Base-by-base conservation (phyloP, 2,888 invertebrate genomes). In the Epinotia bilunana region DNA sequence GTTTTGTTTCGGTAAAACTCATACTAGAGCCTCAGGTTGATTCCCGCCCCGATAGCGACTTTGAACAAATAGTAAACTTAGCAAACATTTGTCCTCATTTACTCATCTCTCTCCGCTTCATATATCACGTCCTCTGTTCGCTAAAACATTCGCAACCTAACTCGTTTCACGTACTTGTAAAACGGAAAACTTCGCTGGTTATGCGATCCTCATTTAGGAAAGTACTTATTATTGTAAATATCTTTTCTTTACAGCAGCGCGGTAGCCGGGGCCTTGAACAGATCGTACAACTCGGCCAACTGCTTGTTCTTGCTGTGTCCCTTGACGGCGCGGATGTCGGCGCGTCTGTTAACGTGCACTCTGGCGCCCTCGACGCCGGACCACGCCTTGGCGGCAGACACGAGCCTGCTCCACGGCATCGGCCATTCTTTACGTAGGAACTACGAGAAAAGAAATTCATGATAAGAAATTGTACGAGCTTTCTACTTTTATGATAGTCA, bases 371-470 rank as follows among this genome's bases (percentile, higher is more conserved):
- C 88, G 3, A 83, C 61, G 0, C 91, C 91, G 2, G 89, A 89
- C 88, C 88, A 87, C 0, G 83, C 80, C 63, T 86, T 87, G 1
- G 90, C 89, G 0, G 81, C 80, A 0, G 84, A 73, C 0, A 88
- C 90, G 11, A 91, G 78, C 71, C 85, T 86, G 76, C 90, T 91
- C 93, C 93, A 93, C 0, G 91, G 88, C 82, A 91, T 85, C 0
- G 86, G 83, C 91, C 91, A 91, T 77, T 92, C 92, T 1, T 86
- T 86, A n/a, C 92, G 88, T 7, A 92, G 85, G 55, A 85, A 91
- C 93, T 93, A 80, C 0, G 74, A 53, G 64, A 23, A 55, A 13
- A n/a, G 6, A 33, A 33, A 33, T 33, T 33, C 0, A 7, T 33
- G 6, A 33, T 33, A 7, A 33, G 33, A 33, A 33, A 7, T 6